A percentile compares a stretch with the other conserved stretches of the same genome.
Evolutionary conservation across 2,888 invertebrate genomes (phyloP).

Genomic region (Agapostemon virescens): DNA sequence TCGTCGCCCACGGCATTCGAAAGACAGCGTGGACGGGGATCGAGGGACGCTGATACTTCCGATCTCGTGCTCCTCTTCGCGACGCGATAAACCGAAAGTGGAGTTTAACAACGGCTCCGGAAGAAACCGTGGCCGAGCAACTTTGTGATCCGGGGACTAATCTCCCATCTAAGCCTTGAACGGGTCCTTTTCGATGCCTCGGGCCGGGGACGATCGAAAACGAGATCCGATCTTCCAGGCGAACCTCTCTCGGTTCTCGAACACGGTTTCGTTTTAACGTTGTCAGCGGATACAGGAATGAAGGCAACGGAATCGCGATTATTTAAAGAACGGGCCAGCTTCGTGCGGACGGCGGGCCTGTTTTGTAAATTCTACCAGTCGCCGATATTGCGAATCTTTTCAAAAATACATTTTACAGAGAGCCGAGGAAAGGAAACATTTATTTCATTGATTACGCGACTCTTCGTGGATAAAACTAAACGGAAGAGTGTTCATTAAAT

Average conservation of each 20-base stretch:
- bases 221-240: conserved; percentile 6
- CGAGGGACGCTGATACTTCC: conserved; percentile 2
- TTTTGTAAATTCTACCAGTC: too few species aligned
- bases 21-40: conserved; percentile 13
- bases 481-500: too few species aligned
- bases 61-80: conserved; percentile 8
- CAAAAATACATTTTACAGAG: not conserved
- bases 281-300: not conserved
- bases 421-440: not conserved
- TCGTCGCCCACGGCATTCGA: conserved; percentile 1
- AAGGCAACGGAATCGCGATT: not conserved
- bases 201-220: not conserved
- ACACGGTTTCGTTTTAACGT: not conserved
- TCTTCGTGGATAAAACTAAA: not conserved
- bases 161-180: conserved; percentile 27
- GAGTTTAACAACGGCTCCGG: conserved; percentile 20
- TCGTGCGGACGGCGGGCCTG: too few species aligned
- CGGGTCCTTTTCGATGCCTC: conserved; percentile 19
- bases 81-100: conserved; percentile 33
- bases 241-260: not conserved
- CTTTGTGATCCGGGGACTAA: conserved; percentile 23
- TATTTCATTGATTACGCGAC: too few species aligned
- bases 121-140: not conserved
- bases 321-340: not conserved
- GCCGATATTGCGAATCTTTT: not conserved